Percentiles rank a stretch among this genome's conserved stretches.
Conservation (phyloP, 2,888 invertebrate species). For the Notocelia uddmanniana region DNA sequence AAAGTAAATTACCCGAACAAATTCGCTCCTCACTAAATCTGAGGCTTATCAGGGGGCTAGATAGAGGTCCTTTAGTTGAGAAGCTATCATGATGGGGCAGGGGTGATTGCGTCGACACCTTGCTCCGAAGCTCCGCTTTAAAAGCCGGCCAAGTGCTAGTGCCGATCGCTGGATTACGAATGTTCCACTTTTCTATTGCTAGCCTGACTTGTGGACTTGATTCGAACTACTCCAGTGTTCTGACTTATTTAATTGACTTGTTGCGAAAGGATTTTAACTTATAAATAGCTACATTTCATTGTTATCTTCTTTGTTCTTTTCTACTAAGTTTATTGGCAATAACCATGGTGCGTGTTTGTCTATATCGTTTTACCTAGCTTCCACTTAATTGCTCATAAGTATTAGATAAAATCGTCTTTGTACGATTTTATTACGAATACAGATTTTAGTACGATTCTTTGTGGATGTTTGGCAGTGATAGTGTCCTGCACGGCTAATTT, state of each 20-base stretch:
- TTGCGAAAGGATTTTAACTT: conserved; percentile 5
- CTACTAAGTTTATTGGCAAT: too few relatives aligned
- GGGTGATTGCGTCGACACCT: conserved; percentile 66
- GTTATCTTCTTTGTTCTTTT: not conserved
- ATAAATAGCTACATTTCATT: not conserved
- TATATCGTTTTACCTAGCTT: too few relatives aligned
- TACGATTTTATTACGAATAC: too few relatives aligned
- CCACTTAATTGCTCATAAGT: too few relatives aligned
- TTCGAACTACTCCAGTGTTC: not conserved
- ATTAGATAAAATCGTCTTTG: too few relatives aligned
- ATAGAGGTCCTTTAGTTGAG: conserved; percentile 78
- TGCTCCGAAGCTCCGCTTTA: conserved; percentile 69
- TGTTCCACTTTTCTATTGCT: conserved; percentile 29
- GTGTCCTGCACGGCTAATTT: too few relatives aligned
- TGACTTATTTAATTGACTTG: conserved; percentile 7
- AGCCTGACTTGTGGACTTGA: conserved; percentile 12
- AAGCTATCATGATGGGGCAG: conserved; percentile 74
- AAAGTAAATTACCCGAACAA: conserved; percentile 83
- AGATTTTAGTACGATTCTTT: too few relatives aligned
- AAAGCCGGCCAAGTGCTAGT: conserved; percentile 55
- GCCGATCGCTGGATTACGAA: conserved; percentile 19
- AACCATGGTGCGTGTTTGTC: too few relatives aligned
- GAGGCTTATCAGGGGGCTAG: conserved; percentile 78
- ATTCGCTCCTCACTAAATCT: conserved; percentile 82
- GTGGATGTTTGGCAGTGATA: too few relatives aligned